Evolutionary conservation across 2,888 invertebrate genomes (phyloP).

Genomic region (Nemotelus pantherinus): DNA sequence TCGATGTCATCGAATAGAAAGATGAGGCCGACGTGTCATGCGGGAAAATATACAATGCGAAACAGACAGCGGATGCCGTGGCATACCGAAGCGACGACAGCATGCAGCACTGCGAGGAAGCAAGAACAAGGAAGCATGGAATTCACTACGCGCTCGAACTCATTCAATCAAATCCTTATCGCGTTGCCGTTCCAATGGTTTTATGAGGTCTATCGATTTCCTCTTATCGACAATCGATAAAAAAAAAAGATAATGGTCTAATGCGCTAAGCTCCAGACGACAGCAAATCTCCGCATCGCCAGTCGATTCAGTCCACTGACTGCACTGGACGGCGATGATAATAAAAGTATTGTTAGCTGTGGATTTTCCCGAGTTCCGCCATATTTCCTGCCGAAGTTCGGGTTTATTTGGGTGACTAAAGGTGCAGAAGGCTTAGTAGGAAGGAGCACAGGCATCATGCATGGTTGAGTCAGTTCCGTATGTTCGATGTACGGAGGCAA

Average conservation of each 20-base stretch:
- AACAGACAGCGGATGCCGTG: too few species aligned
- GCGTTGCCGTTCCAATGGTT: conserved; percentile 39
- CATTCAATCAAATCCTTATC: conserved; percentile 44
- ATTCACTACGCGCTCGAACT: conserved; percentile 5
- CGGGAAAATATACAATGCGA: too few species aligned
- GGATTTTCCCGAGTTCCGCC: conserved; percentile 11
- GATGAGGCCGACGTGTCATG: too few species aligned
- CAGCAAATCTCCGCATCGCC: conserved; percentile 7
- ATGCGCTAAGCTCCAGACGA: conserved; percentile 33
- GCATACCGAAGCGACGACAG: too few species aligned
- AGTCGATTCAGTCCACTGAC: conserved; percentile 4
- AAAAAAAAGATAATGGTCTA: conserved; percentile 22
- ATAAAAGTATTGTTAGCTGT: conserved; percentile 32
- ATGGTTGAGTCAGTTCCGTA: neutral
- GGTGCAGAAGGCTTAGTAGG: neutral
- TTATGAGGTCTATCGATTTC: conserved; percentile 42
- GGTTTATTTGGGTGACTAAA: neutral
- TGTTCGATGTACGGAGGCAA: neutral
- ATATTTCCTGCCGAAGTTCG: neutral
- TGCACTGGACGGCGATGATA: conserved; percentile 10
- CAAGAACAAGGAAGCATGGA: neutral
- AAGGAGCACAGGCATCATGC: neutral
- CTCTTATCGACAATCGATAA: conserved; percentile 40
- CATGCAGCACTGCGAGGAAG: too few species aligned
- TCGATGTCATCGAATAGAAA: neutral